Base-by-base conservation (phyloP, 2,888 invertebrate species). In the Drosophila nr. perissopoda region DNA sequence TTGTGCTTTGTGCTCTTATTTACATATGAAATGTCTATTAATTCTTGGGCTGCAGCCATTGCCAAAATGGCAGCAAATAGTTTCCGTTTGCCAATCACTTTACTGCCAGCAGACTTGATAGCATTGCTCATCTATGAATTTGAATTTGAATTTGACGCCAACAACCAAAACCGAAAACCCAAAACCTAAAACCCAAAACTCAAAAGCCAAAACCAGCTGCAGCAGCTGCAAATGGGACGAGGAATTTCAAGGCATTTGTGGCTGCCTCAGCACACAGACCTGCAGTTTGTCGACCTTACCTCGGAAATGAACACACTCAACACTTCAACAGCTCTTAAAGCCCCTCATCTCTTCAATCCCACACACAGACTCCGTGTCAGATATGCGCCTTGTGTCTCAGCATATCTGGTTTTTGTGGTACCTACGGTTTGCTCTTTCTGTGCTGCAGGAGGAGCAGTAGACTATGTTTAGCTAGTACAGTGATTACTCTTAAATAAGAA, bases 1-100 rank as follows among this genome's bases (percentile, higher is more conserved):
- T 27, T 73, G 66, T 54, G 65, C 70, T 66, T 68, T 76, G 71
- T 69, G 68, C 51, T 60, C 34, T 59, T 66, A 78, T 83, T 86
- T 83, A 81, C 75, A 89, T 76, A 88, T 89, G 79, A 90, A 89
- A 86, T 88, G 78, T 90, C 89, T 76, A 90, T 90, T 89, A 86
- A 90, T 74, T 76, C 59, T 51, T 59, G 82, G 79, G 38, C 56
- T 67, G 80, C 54, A 57, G 70, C 74, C 59, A 69, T 69, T 68
- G 73, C 77, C 60, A 68, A 87, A 89, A 82, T 85, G 90, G 75
- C 82, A 76, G 89, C 90, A 87, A 87, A 90, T 90, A 81, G 90
- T 89, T 87, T 90, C 83, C 89, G 87, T 71, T 81, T 82, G 70
- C 73, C 87, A 83, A 78, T 80, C 86, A 77, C 74, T 86, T 74